Conservation (phyloP, 2,797 vertebrate genomes). For the Lepilemur septentrionalis region DNA sequence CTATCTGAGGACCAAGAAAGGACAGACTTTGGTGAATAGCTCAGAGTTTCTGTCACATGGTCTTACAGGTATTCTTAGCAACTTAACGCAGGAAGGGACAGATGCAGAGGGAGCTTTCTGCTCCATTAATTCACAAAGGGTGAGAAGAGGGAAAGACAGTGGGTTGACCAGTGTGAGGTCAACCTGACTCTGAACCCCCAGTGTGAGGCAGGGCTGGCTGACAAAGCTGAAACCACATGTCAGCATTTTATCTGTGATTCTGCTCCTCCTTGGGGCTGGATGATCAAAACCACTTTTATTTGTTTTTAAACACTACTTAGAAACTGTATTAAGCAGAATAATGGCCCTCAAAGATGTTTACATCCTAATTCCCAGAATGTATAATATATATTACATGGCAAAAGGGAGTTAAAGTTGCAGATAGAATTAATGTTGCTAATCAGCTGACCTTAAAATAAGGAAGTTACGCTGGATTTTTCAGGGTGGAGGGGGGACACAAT, state of each 20-base stretch:
- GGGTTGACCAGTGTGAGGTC: background rate
- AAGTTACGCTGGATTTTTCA: background rate
- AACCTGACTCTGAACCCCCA: background rate
- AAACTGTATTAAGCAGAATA: background rate
- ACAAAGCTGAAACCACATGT: background rate
- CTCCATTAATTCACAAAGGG: background rate
- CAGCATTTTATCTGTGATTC: background rate
- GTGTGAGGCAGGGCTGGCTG: background rate
- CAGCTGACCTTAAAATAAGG: background rate
- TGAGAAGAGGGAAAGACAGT: background rate
- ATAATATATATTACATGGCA: background rate
- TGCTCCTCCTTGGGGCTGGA: background rate
- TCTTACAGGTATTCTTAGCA: background rate
- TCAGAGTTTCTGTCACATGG: background rate
- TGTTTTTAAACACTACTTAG: background rate
- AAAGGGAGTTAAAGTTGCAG: background rate
- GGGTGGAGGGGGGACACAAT: background rate
- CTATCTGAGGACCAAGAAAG: background rate
- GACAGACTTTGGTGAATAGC: background rate
- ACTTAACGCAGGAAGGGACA: background rate
- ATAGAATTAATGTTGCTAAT: background rate
- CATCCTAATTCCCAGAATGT: background rate
- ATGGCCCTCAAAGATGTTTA: background rate
- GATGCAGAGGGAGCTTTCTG: background rate
- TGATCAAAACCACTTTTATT: background rate